phyloP scores from a whole-genome alignment of 2,888 invertebrate species.

The Caenorhabditis virilis region DNA sequence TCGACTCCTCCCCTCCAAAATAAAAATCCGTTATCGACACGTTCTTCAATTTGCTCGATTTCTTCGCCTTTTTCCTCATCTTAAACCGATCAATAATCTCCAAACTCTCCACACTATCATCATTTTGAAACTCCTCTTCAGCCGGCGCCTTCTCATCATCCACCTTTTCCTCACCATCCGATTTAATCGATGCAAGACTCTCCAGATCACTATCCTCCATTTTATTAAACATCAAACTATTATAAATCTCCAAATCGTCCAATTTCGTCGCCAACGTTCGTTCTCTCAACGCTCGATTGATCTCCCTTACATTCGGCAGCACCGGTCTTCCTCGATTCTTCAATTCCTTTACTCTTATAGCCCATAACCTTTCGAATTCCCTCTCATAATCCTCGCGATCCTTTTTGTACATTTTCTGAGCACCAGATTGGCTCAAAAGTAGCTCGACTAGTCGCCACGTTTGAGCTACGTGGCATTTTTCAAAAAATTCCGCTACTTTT shows the following conservation, averaged over 20 bases:
- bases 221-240: no score
- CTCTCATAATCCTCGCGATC: conserved; percentile 7
- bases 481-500: conserved; percentile 23
- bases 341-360: conserved; percentile 23
- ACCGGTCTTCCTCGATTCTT: conserved; percentile 18
- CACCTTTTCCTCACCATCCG: conserved; percentile 4
- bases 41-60: conserved; percentile 4
- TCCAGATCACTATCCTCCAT: no score
- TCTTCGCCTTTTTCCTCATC: neutral
- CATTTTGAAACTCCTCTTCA: neutral
- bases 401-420: conserved; percentile 19
- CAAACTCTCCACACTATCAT: neutral
- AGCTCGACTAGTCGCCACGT: conserved; percentile 40
- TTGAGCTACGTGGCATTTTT: conserved; percentile 27
- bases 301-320: conserved; percentile 17
- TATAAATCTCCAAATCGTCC: no score
- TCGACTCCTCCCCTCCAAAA: conserved; percentile 35
- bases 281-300: conserved; percentile 4
- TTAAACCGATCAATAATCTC: neutral
- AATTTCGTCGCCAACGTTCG: conserved; percentile 3
- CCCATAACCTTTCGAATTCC: conserved; percentile 17
- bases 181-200: neutral
- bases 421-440: conserved; percentile 18
- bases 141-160: conserved; percentile 1
- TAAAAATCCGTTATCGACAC: conserved; percentile 21